phyloP scores from a whole-genome alignment of 2,888 invertebrate genomes.

The Pristionchus entomophagus region DNA sequence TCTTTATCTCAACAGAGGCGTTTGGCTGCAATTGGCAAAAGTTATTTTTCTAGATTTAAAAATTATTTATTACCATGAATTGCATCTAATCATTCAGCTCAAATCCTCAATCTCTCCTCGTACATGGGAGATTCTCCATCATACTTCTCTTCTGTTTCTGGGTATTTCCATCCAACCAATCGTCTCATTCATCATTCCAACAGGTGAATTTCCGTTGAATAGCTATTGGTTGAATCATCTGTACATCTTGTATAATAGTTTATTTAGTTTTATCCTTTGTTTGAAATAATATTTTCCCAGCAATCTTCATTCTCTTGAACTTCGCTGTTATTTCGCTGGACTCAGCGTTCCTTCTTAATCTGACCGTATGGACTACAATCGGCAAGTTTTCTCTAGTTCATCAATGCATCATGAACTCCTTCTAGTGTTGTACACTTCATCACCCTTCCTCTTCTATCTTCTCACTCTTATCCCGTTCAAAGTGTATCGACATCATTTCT shows the following conservation, averaged over 20 bases:
- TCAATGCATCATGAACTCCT: neutral
- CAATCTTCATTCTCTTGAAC: neutral
- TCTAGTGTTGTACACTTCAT: neutral
- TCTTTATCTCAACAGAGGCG: neutral
- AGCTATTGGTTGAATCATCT: neutral
- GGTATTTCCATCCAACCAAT: neutral
- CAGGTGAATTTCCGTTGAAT: neutral
- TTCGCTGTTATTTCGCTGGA: neutral
- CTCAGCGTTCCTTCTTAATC: neutral
- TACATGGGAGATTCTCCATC: conserved; percentile 34
- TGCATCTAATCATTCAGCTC: neutral
- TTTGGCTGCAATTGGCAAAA: neutral
- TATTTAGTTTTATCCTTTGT: too few relatives aligned
- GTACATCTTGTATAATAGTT: neutral
- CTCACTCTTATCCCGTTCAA: neutral
- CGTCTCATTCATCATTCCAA: neutral
- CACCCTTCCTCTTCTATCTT: neutral
- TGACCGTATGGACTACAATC: neutral
- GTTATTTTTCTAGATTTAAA: too few relatives aligned
- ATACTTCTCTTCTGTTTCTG: conserved; percentile 10
- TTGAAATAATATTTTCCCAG: neutral
- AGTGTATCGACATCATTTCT: conserved; percentile 12
- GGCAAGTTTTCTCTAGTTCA: neutral
- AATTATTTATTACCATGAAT: neutral
- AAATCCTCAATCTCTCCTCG: neutral